Evolutionary conservation across 2,888 invertebrate species (phyloP), one percentile per base, ranked within the genome.

Genomic region (Lypha dubia): DNA sequence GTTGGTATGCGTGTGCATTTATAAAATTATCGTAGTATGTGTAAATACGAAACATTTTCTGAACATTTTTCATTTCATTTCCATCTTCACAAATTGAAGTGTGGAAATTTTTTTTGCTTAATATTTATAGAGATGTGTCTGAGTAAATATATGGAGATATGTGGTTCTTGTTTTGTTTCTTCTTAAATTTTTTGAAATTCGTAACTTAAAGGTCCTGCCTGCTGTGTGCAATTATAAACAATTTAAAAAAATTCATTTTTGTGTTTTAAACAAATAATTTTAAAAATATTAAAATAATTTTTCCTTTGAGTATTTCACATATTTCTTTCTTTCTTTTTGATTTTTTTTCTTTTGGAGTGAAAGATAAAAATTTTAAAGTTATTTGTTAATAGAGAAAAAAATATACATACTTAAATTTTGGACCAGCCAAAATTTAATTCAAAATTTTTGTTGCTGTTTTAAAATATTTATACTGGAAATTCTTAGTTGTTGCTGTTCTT

Each of bases 201-300:
- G 46, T 77, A 89, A 84, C 84, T 81, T 80, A 88, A 89, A 90
- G 90, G 90, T 89, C 90, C 90, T 89, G 90, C 90, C 90, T 90
- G 89, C 85, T 82, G 82, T 82, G 82, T 60, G 81, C 20, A 70
- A 58, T 81, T 70, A 84, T 71, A 82, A 79, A 70, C 46, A 68
- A 62, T 75, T 68, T 63, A 76, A 65, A 28, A n/a, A 24, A 68
- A 15, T 15, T 44, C 13, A 68, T 53, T 24, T 22, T n/a, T n/a
- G n/a, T n/a, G n/a, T n/a, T n/a, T n/a, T n/a, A n/a, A 35, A 46
- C 28, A 38, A 44, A 63, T 17, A 38, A 11, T 62, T 41, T 24
- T 46, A 17, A 51, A 63, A 41, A 63, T 24, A 62, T 7, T n/a
- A 41, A 58, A 70, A 53, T n/a, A 22, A 41, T 44, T 70, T 49